Evolutionary conservation across 2,888 invertebrate genomes (phyloP), one percentile per base, ranked within the genome.

Genomic region (Sturmia bella): DNA sequence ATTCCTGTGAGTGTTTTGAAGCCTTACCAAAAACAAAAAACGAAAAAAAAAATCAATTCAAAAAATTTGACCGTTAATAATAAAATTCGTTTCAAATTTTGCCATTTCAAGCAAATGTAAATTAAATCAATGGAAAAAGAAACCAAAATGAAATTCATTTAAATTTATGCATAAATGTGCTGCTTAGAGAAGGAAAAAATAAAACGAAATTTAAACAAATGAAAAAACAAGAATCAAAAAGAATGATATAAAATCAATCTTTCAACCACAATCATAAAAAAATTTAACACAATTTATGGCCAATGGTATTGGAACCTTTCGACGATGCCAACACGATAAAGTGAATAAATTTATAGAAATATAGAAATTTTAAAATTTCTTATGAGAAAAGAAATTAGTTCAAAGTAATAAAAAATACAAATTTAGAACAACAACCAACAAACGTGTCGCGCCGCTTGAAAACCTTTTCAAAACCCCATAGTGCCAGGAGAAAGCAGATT

Each of bases 41-140:
- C n/a, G n/a, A n/a, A n/a, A n/a, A 45, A 12, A 48, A 48, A 19
- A 13, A 17, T 13, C 27, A 27, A 17, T 24, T 19, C 9, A 24
- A 21, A 41, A 70, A 70, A 70, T 63, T 37, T n/a, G 41, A 41
- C 64, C 32, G 37, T 64, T 78, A 66, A 72, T 78, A 66, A 78
- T 72, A 72, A 59, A 72, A 32, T 1, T 32, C 3, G 19, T 32
- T 52, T 43, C 7, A n/a, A 52, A 57, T 32, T 61, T 54, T n/a
- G 39, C 32, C 52, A 32, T 19, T 32, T 27, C 43, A 43, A 54
- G 17, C 43, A 15, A 43, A 54, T 27, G 19, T 17, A 21, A 45
- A 19, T 45, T 64, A 56, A 56, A 57, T 27, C 17, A 64, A 64
- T 56, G 39, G 43, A 39, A 27, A 43, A 17, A 52, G 5, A 32